Base-by-base conservation (phyloP, 2,888 invertebrate genomes). In the Phortica magna region DNA sequence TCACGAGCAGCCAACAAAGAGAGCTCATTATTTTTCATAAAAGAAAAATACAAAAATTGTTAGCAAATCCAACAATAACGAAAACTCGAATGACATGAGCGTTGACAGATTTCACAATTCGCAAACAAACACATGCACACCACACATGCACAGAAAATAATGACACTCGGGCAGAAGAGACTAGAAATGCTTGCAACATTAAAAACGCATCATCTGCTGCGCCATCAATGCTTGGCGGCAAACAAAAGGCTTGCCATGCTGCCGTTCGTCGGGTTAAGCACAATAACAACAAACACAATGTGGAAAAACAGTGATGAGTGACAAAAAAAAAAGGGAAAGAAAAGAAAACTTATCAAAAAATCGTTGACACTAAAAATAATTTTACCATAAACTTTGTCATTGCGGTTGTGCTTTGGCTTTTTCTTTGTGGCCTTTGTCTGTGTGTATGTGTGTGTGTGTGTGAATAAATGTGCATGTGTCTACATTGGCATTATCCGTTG, bases 401-500 rank as follows among this genome's bases (percentile, higher is more conserved):
- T 55, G 43, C 74, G 61, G 39, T 17, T 48, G 1, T 9, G 48
- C 61, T 61, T 12, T 64, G 39, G 22, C 64, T 64, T 9, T 31
- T 39, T 64, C 4, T 31, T 39, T 22, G 39, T 64, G 65, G 67
- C 73, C 42, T 76, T 42, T 64, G 57, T 9, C 41, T 57, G 41
- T 48, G 17, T 77, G 53, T 70, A 22, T 55, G 43, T 6, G 42
- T 59, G 43, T 41, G 67, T 42, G 4, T 22, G 42, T 10, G 41
- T 17, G 19, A 1, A 19, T 12, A 5, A 19, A 22, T 70, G 70
- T 48, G 53, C 53, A 22, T 22, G 14, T 68, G 42, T 19, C 53
- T 61, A 74, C 75, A 79, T 81, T 83, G 83, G 84, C 85, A 83
- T 83, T 87, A 87, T 83, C 84, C 78, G 68, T 84, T 84, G 85